phyloP scores from a whole-genome alignment of 2,797 vertebrate genomes.

The Muraenolepis orangiensis region DNA sequence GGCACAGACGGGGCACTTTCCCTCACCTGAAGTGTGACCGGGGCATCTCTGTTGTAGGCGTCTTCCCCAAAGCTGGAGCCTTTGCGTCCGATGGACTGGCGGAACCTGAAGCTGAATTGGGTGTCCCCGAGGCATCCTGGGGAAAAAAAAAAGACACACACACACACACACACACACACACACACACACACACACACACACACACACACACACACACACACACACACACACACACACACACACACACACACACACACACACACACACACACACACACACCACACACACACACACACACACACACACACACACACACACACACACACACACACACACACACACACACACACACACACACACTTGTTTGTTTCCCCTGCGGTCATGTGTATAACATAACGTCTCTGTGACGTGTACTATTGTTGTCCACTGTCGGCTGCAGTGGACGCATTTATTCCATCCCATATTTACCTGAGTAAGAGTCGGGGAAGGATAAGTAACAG shows the following conservation, averaged over 20 bases:
- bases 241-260: no score
- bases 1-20: neutral
- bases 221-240: no score
- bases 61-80: slow-evolving; percentile 54
- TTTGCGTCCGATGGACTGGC: slow-evolving; percentile 80
- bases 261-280: no score
- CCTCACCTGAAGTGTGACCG: slow-evolving; percentile 79
- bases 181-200: no score
- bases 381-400: neutral
- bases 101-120: slow-evolving; percentile 91
- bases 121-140: slow-evolving; percentile 92
- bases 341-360: no score
- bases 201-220: no score
- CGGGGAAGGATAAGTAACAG: slow-evolving; percentile 93
- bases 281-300: no score
- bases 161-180: no score
- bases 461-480: slow-evolving; percentile 91
- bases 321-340: no score
- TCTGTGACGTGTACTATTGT: neutral
- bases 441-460: neutral
- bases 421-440: neutral
- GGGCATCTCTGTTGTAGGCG: slow-evolving; percentile 75
- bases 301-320: no score
- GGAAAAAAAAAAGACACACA: no score
- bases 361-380: neutral